Evolutionary conservation across 2,888 invertebrate genomes (phyloP), one percentile per base, ranked within the genome.

Genomic region (Chorisops tibialis): DNA sequence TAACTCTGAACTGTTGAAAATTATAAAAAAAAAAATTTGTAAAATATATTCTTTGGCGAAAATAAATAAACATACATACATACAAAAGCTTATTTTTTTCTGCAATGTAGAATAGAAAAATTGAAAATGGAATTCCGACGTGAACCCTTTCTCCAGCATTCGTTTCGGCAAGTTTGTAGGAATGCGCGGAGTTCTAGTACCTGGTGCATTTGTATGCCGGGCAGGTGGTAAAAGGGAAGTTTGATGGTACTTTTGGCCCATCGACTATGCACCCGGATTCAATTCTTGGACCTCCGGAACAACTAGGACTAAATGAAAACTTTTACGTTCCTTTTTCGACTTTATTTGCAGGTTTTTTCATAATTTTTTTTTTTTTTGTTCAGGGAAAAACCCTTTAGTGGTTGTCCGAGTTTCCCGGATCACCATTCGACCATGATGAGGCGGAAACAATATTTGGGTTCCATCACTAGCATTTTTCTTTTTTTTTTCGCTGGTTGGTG

Each of bases 221-320:
- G n/a, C 9, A 30, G 30, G 9, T 30, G 30, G 30, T 9, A 7
- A 5, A n/a, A 4, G 24, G 24, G 7, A 24, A 24, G 4, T 5
- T 9, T 30, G 30, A 30, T 30, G 30, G 30, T n/a, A 30, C 30
- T 30, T 5, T 30, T 30, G 7, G 1, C 7, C 5, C 30, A 30
- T 30, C 30, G 9, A 7, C 30, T 30, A 30, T 30, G 30, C 30
- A 7, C 9, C 30, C 52, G 52, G 52, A 52, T 52, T 37, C 52
- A 52, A 52, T 52, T 39, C 52, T 52, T 52, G 37, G 7, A 30
- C n/a, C 21, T 1, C 52, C 52, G 52, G 38, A 37, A 38, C 37
- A 52, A 52, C 52, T 4, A 38, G 21, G 37, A 52, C 52, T 37
- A 52, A 52, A 52, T 52, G 52, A 52, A 52, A 52, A 39, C 38